Evolutionary conservation across 2,113 vertebrate genomes (phyloP).

Genomic region (Phyllostomus discolor): DNA sequence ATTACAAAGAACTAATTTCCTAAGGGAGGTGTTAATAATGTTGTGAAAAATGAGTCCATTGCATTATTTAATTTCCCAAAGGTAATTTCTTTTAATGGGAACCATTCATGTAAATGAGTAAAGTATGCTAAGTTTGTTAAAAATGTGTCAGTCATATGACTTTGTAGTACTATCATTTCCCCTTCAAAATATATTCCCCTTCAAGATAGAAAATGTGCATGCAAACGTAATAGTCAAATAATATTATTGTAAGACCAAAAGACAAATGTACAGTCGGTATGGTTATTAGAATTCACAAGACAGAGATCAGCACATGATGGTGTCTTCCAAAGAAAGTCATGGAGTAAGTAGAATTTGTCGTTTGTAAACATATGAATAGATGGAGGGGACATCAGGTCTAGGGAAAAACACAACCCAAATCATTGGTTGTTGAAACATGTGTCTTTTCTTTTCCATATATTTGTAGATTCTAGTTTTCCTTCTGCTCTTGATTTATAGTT

Average conservation of each 20-base stretch:
- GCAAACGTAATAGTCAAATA: not conserved
- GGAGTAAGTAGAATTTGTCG: not conserved
- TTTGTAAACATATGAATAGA: not conserved
- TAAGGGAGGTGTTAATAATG: not conserved
- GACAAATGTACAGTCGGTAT: not conserved
- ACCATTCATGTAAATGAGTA: not conserved
- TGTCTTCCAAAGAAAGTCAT: not conserved
- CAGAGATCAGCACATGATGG: not conserved
- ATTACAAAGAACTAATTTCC: not conserved
- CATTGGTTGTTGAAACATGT: not conserved
- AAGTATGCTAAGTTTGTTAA: not conserved
- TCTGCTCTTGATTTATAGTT: not conserved
- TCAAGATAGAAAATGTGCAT: not conserved
- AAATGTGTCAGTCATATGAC: not conserved
- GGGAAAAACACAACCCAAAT: not conserved
- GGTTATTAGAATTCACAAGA: not conserved
- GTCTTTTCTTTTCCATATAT: not conserved
- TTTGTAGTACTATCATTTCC: not conserved
- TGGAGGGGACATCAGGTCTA: not conserved
- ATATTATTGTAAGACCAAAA: not conserved
- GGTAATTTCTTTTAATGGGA: not conserved
- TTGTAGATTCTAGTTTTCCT: not conserved
- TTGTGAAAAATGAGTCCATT: not conserved
- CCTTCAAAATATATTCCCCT: not conserved
- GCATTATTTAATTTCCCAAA: slow-evolving; percentile 1